These are phyloP conservation scores for Drosophila diplacantha DNA, from an alignment of 2,888 invertebrate genomes.

Conservation along the genomic window DNA sequence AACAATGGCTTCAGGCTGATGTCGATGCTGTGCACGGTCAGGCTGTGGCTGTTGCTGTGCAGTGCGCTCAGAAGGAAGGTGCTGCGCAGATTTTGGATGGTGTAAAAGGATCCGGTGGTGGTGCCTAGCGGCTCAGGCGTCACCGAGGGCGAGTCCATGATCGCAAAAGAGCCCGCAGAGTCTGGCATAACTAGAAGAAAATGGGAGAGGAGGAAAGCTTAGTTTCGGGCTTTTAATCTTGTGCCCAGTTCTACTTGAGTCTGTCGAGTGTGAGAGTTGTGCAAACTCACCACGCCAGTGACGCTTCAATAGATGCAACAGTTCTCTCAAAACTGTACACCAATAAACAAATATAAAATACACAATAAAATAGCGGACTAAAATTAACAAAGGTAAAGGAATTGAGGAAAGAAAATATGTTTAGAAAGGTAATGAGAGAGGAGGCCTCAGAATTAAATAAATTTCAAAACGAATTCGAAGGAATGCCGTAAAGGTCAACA, in stretches of 20 bases:
- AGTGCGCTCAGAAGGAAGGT: conserved; percentile 77
- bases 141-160: conserved; percentile 76
- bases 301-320: conserved; percentile 66
- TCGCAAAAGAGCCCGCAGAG: conserved; percentile 73
- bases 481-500: not conserved
- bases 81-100: conserved; percentile 76
- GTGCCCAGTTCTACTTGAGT: conserved; percentile 5
- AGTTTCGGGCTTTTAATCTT: not conserved
- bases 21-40: conserved; percentile 82
- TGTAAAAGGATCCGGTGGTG: conserved; percentile 76
- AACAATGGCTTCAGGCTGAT: conserved; percentile 83
- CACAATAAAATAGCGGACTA: conserved; percentile 39
- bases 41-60: conserved; percentile 71
- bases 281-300: conserved; percentile 70
- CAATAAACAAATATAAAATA: conserved; percentile 37
- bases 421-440: conserved; percentile 24
- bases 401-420: conserved; percentile 37
- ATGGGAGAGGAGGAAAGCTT: not conserved
- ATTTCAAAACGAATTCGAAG: not conserved
- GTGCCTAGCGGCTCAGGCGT: conserved; percentile 77
- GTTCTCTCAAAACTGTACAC: conserved; percentile 67
- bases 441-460: not conserved
- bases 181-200: conserved; percentile 74
- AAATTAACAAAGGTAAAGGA: conserved; percentile 43
- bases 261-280: conserved; percentile 31